Conservation (phyloP, 1,140 invertebrate species). For the Dicyema japonicum region DNA sequence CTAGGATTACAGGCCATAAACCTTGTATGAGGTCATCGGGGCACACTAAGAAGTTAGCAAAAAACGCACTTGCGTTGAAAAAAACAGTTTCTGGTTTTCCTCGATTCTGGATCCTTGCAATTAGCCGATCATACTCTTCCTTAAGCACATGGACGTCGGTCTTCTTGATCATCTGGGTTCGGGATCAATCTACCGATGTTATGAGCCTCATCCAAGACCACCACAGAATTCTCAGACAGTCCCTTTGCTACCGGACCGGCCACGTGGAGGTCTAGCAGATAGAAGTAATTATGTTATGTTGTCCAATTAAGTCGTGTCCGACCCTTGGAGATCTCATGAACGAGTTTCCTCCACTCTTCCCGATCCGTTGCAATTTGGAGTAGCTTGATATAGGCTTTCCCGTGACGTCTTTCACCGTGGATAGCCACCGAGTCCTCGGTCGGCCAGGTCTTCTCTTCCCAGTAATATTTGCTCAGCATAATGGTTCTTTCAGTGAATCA, state of each 20-base stretch:
- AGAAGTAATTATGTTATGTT: too few relatives aligned
- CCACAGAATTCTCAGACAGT: conserved; percentile 44
- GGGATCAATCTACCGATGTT: conserved; percentile 67
- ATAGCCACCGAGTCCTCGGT: too few relatives aligned
- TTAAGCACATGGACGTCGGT: conserved; percentile 49
- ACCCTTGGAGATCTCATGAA: too few relatives aligned
- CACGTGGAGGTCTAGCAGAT: conserved; percentile 89
- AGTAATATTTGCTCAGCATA: too few relatives aligned
- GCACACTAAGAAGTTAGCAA: conserved; percentile 26
- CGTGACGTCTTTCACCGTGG: too few relatives aligned
- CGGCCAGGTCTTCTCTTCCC: too few relatives aligned
- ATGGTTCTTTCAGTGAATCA: too few relatives aligned
- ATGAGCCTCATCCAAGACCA: conserved; percentile 98
- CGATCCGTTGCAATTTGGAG: too few relatives aligned
- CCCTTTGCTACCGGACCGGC: conserved; percentile 87
- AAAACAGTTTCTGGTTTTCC: too few relatives aligned
- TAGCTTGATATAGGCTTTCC: too few relatives aligned
- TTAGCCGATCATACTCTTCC: conserved; percentile 60
- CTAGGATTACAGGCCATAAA: conserved; percentile 25
- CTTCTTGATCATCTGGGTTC: conserved; percentile 45
- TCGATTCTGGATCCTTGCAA: conserved; percentile 21
- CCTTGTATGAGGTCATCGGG: conserved; percentile 60
- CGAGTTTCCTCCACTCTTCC: too few relatives aligned
- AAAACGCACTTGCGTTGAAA: conserved; percentile 2
- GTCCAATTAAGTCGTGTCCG: too few relatives aligned